Conservation (phyloP, 2,113 vertebrate species). For the Asarcornis scutulata region DNA sequence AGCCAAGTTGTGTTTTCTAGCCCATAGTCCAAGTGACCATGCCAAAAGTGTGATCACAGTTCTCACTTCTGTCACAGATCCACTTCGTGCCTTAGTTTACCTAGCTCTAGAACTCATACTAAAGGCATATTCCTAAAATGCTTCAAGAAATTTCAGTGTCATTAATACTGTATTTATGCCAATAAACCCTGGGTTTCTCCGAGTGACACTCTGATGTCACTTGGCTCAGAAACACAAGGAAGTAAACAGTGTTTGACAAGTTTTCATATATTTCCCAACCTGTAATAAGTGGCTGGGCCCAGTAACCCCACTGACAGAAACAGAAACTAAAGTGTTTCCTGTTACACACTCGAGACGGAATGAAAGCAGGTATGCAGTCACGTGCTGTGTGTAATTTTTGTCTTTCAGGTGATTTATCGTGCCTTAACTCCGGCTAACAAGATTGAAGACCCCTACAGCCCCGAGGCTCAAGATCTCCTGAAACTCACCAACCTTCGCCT, state of each 20-base stretch:
- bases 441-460: conserved; percentile 83
- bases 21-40: background rate
- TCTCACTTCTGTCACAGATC: background rate
- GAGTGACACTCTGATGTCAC: background rate
- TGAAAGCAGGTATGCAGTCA: background rate
- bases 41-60: background rate
- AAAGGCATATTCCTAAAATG: background rate
- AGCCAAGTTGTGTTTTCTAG: background rate
- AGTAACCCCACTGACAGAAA: background rate
- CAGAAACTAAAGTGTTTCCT: background rate
- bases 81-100: background rate
- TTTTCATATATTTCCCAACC: background rate
- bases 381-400: background rate
- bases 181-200: background rate
- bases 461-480: conserved; percentile 78
- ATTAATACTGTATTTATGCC: background rate
- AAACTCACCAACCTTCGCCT: conserved; percentile 88
- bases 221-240: background rate
- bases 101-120: background rate
- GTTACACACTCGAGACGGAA: background rate
- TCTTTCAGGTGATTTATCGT: conserved; percentile 85
- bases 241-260: background rate
- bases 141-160: background rate
- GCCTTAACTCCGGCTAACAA: conserved; percentile 76
- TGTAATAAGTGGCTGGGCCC: background rate